phyloP scores from a whole-genome alignment of 2,888 invertebrate species.

The Petrolisthes manimaculis region DNA sequence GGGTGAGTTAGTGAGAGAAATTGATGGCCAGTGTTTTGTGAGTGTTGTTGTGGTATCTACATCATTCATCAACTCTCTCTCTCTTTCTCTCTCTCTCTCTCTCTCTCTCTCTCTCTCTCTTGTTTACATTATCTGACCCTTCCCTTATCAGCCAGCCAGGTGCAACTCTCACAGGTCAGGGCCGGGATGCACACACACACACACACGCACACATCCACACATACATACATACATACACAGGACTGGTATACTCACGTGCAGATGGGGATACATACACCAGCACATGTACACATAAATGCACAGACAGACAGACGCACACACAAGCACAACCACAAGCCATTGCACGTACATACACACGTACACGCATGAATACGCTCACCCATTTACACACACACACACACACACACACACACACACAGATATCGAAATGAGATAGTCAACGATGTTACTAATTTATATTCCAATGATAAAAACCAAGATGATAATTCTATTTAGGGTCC shows the following conservation, averaged over 20 bases:
- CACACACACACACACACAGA: background rate
- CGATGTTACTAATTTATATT: too few relatives aligned
- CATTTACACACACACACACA: background rate
- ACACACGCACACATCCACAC: background rate
- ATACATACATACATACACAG: background rate
- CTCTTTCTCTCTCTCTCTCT: background rate
- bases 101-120: slow-evolving; percentile 16
- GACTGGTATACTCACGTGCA: background rate
- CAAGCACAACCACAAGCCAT: background rate
- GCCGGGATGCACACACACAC: background rate
- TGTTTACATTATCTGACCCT: background rate
- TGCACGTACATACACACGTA: background rate
- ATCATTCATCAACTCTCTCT: background rate
- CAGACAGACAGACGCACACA: background rate
- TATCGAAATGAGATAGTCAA: background rate
- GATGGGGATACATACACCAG: background rate
- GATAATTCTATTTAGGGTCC: too few relatives aligned
- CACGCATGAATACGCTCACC: background rate
- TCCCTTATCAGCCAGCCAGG: background rate
- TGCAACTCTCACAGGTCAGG: background rate
- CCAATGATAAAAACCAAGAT: too few relatives aligned
- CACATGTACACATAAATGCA: background rate
- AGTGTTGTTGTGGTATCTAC: too few relatives aligned
- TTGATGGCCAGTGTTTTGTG: too few relatives aligned
- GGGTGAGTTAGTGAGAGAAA: too few relatives aligned